Percentiles rank a stretch among this genome's conserved stretches.
Evolutionary conservation across 2,113 vertebrate genomes (phyloP).

Genomic region (Eclectus roratus): DNA sequence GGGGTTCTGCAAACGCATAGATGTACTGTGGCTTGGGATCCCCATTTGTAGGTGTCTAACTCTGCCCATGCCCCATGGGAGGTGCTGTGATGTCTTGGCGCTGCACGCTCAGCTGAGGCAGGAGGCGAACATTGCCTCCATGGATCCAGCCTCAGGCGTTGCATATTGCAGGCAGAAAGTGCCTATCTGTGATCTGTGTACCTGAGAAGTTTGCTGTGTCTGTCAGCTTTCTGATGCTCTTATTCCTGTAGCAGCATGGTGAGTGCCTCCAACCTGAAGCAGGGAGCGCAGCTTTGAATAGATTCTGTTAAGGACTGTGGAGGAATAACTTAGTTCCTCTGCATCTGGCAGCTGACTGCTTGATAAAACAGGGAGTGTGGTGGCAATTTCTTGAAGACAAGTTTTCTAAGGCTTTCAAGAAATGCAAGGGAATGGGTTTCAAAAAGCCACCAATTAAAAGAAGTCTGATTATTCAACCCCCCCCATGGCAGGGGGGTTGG

Average conservation of each 20-base stretch:
- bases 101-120: fast-evolving
- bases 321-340: background rate
- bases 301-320: background rate
- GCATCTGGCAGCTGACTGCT: background rate
- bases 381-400: background rate
- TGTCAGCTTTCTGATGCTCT: background rate
- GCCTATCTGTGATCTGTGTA: fast-evolving
- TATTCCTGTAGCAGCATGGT: fast-evolving
- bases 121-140: fast-evolving
- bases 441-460: background rate
- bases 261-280: background rate
- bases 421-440: background rate
- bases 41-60: fast-evolving
- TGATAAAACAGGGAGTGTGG: background rate
- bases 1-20: fast-evolving
- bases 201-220: background rate
- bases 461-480: background rate
- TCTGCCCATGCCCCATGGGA: fast-evolving
- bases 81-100: fast-evolving
- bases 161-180: fast-evolving
- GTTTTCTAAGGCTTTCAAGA: background rate
- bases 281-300: background rate
- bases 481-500: no score
- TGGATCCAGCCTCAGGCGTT: fast-evolving
- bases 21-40: no score